Evolutionary conservation across 2,113 vertebrate species (phyloP).

Genomic region (Pollimyrus isidori): DNA sequence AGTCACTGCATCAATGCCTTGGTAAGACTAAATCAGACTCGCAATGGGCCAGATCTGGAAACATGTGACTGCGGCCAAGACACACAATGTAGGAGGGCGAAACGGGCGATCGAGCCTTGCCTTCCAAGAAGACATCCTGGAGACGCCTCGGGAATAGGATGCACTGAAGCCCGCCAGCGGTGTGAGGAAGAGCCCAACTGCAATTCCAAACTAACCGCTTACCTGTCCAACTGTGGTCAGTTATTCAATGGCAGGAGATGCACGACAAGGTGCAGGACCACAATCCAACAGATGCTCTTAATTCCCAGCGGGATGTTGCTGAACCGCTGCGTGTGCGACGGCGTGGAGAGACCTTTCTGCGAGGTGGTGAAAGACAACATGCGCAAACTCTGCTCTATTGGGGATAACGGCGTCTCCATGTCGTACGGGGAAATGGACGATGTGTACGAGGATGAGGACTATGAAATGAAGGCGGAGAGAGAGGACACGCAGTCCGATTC

Average conservation of each 20-base stretch:
- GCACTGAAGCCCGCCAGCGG: conserved; percentile 64
- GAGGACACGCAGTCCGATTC: conserved; percentile 34
- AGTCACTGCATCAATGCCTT: conserved; percentile 68
- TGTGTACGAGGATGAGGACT: conserved; percentile 57
- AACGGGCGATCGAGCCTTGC: conserved; percentile 63
- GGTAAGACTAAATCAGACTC: conserved; percentile 61
- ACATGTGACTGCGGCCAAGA: conserved; percentile 62
- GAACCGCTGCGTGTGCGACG: conserved; percentile 65
- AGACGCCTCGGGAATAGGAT: conserved; percentile 56
- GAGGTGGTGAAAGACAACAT: conserved; percentile 73
- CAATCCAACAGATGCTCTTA: conserved; percentile 64
- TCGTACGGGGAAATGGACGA: conserved; percentile 52
- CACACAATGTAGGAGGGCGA: conserved; percentile 49
- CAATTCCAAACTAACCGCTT: conserved; percentile 55
- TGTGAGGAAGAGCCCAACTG: conserved; percentile 62
- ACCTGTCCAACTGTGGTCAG: conserved; percentile 66
- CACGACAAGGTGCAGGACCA: conserved; percentile 54
- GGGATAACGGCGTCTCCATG: conserved; percentile 39
- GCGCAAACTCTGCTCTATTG: conserved; percentile 59
- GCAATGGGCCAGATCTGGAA: conserved; percentile 59
- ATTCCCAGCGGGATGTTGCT: conserved; percentile 59
- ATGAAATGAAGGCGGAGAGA: conserved; percentile 46
- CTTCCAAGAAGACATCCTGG: conserved; percentile 55
- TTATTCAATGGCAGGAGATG: conserved; percentile 70
- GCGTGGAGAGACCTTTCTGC: conserved; percentile 67